phyloP scores from a whole-genome alignment of 2,113 vertebrate species.

The Sus scrofa region T2T-Sscrofa CM000814.6:101082501-101083000 shows the following conservation, averaged over 20 bases:
- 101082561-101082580: not conserved
- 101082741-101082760: not conserved
- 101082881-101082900: conserved; percentile 97
- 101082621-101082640: not conserved
- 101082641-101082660: conserved; percentile 26
- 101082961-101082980: conserved; percentile 97
- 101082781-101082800: not conserved
- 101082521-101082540: rapidly evolving
- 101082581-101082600: not conserved
- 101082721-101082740: not conserved
- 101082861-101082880: conserved; percentile 92
- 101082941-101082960: conserved; percentile 98
- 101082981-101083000: conserved; percentile 96
- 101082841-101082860: rapidly evolving
- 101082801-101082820: not conserved
- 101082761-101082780: not conserved
- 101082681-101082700: not conserved
- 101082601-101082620: not conserved
- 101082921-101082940: conserved; percentile 96
- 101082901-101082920: conserved; percentile 96
- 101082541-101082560: not conserved
- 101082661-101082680: not conserved
- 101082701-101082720: not conserved
- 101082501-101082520: not conserved
- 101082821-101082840: not conserved